These are phyloP conservation scores for Antrozous pallidus DNA, from an alignment of 2,797 vertebrate species.

Conservation along the genomic window DNA sequence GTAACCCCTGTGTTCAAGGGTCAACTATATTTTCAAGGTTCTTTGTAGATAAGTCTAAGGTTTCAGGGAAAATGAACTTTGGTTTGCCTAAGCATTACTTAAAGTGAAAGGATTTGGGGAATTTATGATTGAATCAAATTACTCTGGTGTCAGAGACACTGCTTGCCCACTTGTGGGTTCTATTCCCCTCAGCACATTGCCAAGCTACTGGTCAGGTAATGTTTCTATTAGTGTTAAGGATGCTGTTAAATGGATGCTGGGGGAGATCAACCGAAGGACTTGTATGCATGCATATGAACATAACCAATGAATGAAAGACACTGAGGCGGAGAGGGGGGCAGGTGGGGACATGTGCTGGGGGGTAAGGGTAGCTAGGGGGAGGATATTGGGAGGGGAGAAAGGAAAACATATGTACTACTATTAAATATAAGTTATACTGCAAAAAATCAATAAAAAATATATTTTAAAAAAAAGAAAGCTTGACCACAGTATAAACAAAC, in stretches of 20 bases:
- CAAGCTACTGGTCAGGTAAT: background rate
- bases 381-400: too few species aligned
- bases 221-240: background rate
- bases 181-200: background rate
- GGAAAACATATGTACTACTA: too few species aligned
- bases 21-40: background rate
- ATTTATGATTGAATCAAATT: background rate
- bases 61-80: background rate
- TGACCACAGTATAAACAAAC: background rate
- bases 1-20: background rate
- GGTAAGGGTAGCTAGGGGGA: too few species aligned
- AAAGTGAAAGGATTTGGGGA: background rate
- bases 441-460: too few species aligned
- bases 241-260: too few species aligned
- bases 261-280: too few species aligned
- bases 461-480: too few species aligned
- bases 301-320: too few species aligned
- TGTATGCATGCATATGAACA: too few species aligned
- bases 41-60: background rate
- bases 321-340: too few species aligned
- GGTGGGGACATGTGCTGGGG: too few species aligned
- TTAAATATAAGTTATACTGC: too few species aligned
- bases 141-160: background rate
- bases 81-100: background rate
- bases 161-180: fast-evolving